These are phyloP conservation scores for Leptopilina clavipes DNA, from an alignment of 1,140 invertebrate species.

Conservation along the genomic window DNA sequence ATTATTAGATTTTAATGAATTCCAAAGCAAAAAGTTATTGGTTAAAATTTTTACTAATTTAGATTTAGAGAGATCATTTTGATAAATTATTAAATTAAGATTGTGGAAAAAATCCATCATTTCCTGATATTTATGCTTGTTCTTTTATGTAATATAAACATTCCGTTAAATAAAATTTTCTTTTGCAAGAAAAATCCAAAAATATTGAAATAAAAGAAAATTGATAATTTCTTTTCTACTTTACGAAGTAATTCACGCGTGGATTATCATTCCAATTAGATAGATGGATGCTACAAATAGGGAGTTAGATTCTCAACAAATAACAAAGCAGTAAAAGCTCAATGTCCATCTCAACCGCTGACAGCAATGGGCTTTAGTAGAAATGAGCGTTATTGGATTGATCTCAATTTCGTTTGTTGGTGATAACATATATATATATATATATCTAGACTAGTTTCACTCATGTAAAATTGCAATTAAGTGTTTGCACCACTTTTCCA, in stretches of 20 bases:
- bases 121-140: no score
- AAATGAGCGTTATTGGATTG: conserved; percentile 13
- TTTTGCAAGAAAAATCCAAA: no score
- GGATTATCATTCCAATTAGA: conserved; percentile 5
- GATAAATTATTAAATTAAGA: no score
- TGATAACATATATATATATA: background rate
- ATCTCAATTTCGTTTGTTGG: conserved; percentile 12
- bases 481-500: conserved; percentile 9
- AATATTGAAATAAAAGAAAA: background rate
- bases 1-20: no score
- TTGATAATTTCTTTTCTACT: background rate
- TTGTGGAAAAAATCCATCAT: no score
- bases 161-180: no score
- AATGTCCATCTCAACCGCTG: background rate
- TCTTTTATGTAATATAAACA: no score
- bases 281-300: background rate
- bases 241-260: background rate
- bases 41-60: no score
- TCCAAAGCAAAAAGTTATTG: no score
- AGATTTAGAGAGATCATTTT: no score
- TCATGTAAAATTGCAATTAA: conserved; percentile 18
- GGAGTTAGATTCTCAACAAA: background rate
- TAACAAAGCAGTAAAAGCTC: conserved; percentile 1
- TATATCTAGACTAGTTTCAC: conserved; percentile 15
- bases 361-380: background rate